Evolutionary conservation across 1,140 invertebrate species (phyloP), one percentile per base, ranked within the genome.

Genomic region (Whitmania pigra): DNA sequence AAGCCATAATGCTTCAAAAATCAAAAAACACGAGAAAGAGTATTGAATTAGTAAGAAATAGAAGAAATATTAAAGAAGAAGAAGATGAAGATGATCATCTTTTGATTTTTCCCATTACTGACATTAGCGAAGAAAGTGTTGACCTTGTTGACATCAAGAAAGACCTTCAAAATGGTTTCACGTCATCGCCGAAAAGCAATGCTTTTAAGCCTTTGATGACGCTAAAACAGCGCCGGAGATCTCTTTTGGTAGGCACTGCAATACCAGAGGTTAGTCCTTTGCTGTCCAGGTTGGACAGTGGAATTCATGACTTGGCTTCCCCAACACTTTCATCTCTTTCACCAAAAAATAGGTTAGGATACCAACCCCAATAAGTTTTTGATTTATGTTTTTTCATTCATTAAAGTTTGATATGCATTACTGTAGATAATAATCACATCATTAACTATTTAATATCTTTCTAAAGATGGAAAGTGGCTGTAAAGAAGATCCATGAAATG

Each of bases 401-500:
- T 63, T 63, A 4, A 25, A 18, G 11, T 63, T 25, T 63, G 4
- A 36, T 63, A 5, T 57, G 20, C 25, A 63, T 63, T 25, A 7
- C 29, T n/a, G 1, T n/a, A 25, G 7, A 63, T 63, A 63, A 25
- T 63, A 1, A 63, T n/a, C 11, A 6, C 29, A 63, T 25, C 57
- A 18, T 63, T 63, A 25, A 11, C 11, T 63, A 25, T 63, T 63
- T 22, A 63, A 63, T 63, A 11, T 13, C 18, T 63, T 22, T 3
- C 1, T 18, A 63, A 63, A 63, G 57, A 36, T 77, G 72, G 72
- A 67, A 69, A 27, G 25, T 71, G 27, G 75, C 75, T n/a, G 72
- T 75, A 15, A 22, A 69, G 36, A 74, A 74, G 67, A 71, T 74
- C 53, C 72, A 71, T 40, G 43, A 68, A 15, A 31, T 74, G 63